Conservation (phyloP, 2,113 vertebrate species). For the Propithecus coquereli region DNA sequence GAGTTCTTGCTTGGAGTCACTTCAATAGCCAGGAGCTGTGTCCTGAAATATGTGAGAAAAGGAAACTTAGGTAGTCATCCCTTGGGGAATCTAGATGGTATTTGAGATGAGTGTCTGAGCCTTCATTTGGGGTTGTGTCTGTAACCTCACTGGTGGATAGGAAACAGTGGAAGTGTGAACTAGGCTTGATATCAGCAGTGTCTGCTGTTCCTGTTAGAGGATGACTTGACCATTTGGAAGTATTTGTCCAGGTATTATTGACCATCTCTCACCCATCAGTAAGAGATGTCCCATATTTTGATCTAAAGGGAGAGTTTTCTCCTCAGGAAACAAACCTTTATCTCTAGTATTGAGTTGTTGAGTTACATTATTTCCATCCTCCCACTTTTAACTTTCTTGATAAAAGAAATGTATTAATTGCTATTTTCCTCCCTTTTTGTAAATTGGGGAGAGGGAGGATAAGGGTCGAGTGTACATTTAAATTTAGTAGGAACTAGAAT, state of each 20-base stretch:
- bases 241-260: background rate
- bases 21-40: background rate
- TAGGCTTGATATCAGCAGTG: background rate
- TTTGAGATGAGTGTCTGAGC: background rate
- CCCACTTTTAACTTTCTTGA: slow-evolving; percentile 15
- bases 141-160: background rate
- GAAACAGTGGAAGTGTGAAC: background rate
- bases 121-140: background rate
- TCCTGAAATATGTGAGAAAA: background rate
- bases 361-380: background rate
- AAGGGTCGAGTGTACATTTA: background rate
- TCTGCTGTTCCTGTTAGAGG: background rate
- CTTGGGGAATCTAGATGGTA: background rate
- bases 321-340: background rate
- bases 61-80: background rate
- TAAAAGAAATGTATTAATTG: background rate
- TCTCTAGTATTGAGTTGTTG: background rate
- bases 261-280: background rate
- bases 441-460: background rate
- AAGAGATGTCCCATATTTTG: background rate
- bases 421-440: background rate
- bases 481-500: background rate
- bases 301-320: background rate
- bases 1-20: slow-evolving; percentile 16
- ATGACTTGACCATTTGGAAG: background rate